Evolutionary conservation across 1,140 invertebrate genomes (phyloP), one percentile per base, ranked within the genome.

Genomic region (Himalopsyche phryganea): DNA sequence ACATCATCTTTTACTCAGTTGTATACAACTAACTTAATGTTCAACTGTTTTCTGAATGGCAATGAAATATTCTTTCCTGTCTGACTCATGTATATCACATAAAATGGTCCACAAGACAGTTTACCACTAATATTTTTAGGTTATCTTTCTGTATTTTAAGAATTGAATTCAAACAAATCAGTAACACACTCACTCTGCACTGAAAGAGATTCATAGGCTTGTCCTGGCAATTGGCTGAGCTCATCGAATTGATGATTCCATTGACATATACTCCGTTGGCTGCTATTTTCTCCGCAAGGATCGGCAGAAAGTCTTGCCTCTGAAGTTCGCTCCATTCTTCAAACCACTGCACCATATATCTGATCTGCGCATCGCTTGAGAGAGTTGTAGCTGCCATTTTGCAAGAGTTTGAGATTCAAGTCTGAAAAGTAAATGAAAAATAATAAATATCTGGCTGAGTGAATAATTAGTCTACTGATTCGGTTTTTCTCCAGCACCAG

Each of bases 311-410:
- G 70, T 94, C 91, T 57, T 83, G 83, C 49, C 88, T 80, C 71
- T 95, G 91, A 73, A 93, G 81, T 65, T 91, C 87, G 68, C 90
- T 93, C 84, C 91, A 94, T 69, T 93, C 89, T 66, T 84, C 80
- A 71, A 95, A 95, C 92, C 92, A 95, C 69, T 90, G 85, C 28
- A 89, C 71, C 50, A 92, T 73, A 69, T 92, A 92, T 45, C 87
- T 79, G 48, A 92, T 72, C 71, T 93, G 89, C 6, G 84, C 84
- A 67, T 88, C 85, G 46, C 78, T 80, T 0, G 82, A 80, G 45
- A 83, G 63, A 4, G 74, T 71, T 32, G 79, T 67, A 20, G 68
- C 67, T 14, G 76, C 75, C 56, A 59, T 61, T 50, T 52, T 44
- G 3, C 7, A 3, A 28, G 9, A 5, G 23, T 28, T 17, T 45